Evolutionary conservation across 2,888 invertebrate genomes (phyloP).

Genomic region (Protodeltote pygarga): DNA sequence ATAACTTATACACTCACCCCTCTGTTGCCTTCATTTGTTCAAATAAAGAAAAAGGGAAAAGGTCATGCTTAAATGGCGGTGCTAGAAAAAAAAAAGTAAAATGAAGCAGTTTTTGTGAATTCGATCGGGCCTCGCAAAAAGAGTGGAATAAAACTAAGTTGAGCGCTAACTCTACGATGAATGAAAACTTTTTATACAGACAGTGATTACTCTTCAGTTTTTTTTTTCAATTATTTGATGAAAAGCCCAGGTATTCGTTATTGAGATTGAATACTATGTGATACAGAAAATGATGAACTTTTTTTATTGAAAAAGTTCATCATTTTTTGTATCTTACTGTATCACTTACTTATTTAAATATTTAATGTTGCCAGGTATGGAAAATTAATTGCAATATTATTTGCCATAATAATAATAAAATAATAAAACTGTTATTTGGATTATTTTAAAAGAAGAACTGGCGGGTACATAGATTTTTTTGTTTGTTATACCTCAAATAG

Average conservation of each 20-base stretch:
- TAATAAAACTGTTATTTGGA: too few species aligned
- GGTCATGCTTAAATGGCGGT: slow-evolving; percentile 52
- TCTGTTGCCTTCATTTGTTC: neutral
- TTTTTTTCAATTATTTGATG: slow-evolving; percentile 55
- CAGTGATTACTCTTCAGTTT: slow-evolving; percentile 64
- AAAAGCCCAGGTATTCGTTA: slow-evolving; percentile 46
- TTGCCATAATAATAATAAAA: too few species aligned
- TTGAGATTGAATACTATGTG: slow-evolving; percentile 24
- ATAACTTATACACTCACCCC: slow-evolving; percentile 42
- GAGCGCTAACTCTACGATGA: slow-evolving; percentile 73
- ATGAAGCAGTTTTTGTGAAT: slow-evolving; percentile 68
- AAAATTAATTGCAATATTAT: too few species aligned
- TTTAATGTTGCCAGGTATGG: too few species aligned
- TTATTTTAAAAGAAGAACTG: too few species aligned
- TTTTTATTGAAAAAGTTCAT: neutral
- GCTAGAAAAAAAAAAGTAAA: slow-evolving; percentile 59
- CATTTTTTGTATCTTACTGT: too few species aligned
- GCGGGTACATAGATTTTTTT: too few species aligned
- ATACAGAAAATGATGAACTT: slow-evolving; percentile 11
- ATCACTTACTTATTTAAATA: too few species aligned
- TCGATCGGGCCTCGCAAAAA: slow-evolving; percentile 68
- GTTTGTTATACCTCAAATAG: too few species aligned
- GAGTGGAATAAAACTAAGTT: slow-evolving; percentile 69
- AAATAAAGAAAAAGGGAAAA: slow-evolving; percentile 9
- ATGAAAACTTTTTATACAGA: slow-evolving; percentile 71